Conservation (phyloP, 2,888 invertebrate species). For the Troides aeacus region DNA sequence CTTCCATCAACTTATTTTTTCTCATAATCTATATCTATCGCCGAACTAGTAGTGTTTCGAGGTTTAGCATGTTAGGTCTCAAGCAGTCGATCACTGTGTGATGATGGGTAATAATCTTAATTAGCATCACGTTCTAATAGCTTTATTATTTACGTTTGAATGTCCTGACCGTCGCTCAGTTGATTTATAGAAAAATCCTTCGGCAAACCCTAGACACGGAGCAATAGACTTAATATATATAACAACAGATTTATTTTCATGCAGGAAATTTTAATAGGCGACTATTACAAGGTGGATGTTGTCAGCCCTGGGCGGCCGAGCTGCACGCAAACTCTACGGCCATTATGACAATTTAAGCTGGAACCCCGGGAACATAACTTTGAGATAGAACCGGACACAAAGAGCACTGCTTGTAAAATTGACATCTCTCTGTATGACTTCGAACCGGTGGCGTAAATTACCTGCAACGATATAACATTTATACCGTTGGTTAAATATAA, state of each 20-base stretch:
- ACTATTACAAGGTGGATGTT: background rate
- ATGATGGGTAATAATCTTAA: too few relatives aligned
- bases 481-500: background rate
- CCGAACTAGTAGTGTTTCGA: too few relatives aligned
- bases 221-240: background rate
- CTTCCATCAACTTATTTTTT: too few relatives aligned
- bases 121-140: too few relatives aligned
- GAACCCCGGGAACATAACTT: constrained; percentile 27
- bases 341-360: constrained; percentile 39
- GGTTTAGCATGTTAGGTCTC: too few relatives aligned
- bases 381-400: constrained; percentile 23
- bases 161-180: too few relatives aligned
- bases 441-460: background rate
- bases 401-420: constrained; percentile 9
- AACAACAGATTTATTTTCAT: background rate
- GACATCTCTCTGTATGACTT: constrained; percentile 5
- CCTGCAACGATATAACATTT: background rate
- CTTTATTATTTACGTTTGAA: too few relatives aligned
- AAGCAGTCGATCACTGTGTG: too few relatives aligned
- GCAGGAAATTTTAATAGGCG: background rate
- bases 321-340: constrained; percentile 36
- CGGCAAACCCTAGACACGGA: background rate
- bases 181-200: background rate
- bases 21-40: too few relatives aligned
- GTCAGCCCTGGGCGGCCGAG: constrained; percentile 30